Percentiles rank a stretch among this genome's conserved stretches.
Evolutionary conservation across 2,113 vertebrate species (phyloP).

Genomic region (Varanus salvator): DNA sequence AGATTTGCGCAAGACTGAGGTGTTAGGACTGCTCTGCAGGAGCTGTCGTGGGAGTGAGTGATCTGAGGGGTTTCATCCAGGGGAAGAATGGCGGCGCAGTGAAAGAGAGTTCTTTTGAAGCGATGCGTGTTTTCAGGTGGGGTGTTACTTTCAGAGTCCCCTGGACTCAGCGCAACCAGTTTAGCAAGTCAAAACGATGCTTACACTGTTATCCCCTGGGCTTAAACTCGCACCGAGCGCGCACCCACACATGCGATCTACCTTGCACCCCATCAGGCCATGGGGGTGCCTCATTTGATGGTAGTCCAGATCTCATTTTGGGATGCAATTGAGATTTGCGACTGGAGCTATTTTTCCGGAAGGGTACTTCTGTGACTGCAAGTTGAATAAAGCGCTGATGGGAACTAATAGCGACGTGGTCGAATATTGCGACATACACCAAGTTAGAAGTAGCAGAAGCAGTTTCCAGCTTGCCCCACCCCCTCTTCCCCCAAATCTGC

Average conservation of each 20-base stretch:
- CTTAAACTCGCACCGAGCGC: not conserved
- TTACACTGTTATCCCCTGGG: not conserved
- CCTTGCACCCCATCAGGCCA: not conserved
- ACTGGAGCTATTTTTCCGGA: not conserved
- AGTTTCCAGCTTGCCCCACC: too few species aligned
- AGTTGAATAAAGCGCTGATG: too few species aligned
- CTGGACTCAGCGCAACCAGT: not conserved
- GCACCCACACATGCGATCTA: not conserved
- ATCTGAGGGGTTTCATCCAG: not conserved
- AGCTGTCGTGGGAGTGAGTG: not conserved
- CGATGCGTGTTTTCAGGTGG: not conserved
- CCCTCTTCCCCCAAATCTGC: too few species aligned
- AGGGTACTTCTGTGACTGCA: not conserved
- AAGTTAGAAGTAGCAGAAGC: too few species aligned
- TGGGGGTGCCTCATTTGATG: not conserved
- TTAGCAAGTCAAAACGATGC: not conserved
- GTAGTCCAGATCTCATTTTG: not conserved
- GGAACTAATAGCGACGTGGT: too few species aligned
- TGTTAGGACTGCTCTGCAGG: not conserved
- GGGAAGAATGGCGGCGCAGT: not conserved
- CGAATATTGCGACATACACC: too few species aligned
- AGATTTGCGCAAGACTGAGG: too few species aligned
- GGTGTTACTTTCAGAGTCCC: not conserved
- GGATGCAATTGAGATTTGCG: not conserved
- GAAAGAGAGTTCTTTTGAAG: not conserved